These are phyloP conservation scores for Meloe dianella DNA, from an alignment of 2,888 invertebrate genomes.

Conservation along the genomic window DNA sequence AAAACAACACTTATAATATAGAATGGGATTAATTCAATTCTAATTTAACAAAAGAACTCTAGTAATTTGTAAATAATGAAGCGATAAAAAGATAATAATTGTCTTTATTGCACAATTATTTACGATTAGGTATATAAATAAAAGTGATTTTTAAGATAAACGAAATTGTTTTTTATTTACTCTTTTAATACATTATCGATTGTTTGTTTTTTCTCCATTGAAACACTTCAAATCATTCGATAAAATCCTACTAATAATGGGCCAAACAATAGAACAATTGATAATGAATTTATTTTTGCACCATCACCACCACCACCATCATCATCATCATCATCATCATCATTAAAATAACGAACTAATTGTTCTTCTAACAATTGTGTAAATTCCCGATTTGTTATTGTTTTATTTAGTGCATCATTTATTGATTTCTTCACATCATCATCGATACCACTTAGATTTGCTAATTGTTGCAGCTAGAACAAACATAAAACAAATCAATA, in stretches of 20 bases:
- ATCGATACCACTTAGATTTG: neutral
- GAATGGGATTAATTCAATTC: too few relatives aligned
- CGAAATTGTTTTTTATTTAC: too few relatives aligned
- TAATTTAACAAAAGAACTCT: too few relatives aligned
- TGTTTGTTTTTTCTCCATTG: neutral
- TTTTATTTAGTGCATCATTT: neutral
- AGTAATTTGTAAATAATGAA: too few relatives aligned
- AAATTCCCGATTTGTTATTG: neutral
- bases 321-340: neutral
- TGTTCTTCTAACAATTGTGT: neutral
- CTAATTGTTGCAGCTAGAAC: neutral
- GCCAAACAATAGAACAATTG: neutral
- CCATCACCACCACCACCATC: neutral
- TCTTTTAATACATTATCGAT: neutral
- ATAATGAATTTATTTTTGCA: neutral
- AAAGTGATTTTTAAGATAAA: too few relatives aligned
- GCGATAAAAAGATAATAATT: too few relatives aligned
- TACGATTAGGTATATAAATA: too few relatives aligned
- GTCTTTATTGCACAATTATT: too few relatives aligned
- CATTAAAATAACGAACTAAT: conserved; percentile 8
- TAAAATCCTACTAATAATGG: neutral
- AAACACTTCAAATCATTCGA: neutral
- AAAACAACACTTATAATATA: too few relatives aligned
- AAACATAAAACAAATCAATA: neutral
- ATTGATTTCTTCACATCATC: neutral